Evolutionary conservation across 2,797 vertebrate genomes (phyloP), one percentile per base, ranked within the genome.

Genomic region (Poeciliopsis infans): DNA sequence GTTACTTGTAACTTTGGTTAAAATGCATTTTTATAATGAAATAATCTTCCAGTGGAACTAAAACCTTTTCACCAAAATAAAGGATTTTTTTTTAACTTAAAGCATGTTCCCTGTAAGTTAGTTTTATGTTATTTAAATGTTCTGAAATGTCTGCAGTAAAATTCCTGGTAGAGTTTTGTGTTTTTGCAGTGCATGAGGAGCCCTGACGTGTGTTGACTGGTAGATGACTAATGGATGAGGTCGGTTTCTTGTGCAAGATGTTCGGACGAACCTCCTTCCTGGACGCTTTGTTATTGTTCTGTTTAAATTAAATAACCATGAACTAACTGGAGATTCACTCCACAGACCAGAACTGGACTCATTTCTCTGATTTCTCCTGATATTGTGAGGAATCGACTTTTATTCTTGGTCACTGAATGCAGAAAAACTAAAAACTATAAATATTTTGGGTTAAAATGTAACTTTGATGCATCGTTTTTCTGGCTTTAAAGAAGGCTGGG

Each of bases 161-260:
- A 43, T 43, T 43, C 41, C 41, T 20, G 47, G 47, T 20, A 0
- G 20, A 18, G 47, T 49, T 49, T 49, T 49, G 47, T 49, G 47
- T 49, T 49, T 49, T 49, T 49, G 47, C 47, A 20, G 18, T 49
- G 47, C 20, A 11, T 53, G 78, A 51, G 11, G 8, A 68, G 39
- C 33, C 39, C 49, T 5, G 74, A 45, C 75, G 47, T 59, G 70
- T 36, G 73, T 76, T 79, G 31, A 71, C 84, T 1, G 41, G 51
- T 79, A 57, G 49, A 64, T 77, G 79, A 83, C 68, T 76, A 59
- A 74, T 59, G 61, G 79, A 72, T 5, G 25, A 80, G 57, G 43
- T 43, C 7, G 39, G 15, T 36, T 85, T 79, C 74, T 71, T 84
- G 75, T 66, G 80, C 80, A 45, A 83, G 83, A 79, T 72, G 20